Evolutionary conservation across 2,888 invertebrate genomes (phyloP).

Genomic region (Acleris cristana): DNA sequence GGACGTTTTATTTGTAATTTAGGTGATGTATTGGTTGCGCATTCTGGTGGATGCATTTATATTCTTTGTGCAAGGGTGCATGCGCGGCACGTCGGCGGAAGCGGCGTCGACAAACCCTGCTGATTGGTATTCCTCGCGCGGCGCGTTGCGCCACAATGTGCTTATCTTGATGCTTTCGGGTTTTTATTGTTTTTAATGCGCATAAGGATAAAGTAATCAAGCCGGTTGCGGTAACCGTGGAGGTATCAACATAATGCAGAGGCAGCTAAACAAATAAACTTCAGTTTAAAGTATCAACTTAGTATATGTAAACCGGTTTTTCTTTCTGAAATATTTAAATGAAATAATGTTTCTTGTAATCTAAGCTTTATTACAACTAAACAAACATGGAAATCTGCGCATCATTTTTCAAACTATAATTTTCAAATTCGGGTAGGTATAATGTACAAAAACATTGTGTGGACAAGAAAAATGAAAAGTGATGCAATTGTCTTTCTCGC

Average conservation of each 20-base stretch:
- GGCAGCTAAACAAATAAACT: not conserved
- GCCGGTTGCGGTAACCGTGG: constrained; percentile 8
- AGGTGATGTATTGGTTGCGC: constrained; percentile 50
- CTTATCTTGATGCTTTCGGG: constrained; percentile 50
- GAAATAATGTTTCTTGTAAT: too few species aligned
- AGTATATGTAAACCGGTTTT: too few species aligned
- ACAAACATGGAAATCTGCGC: too few species aligned
- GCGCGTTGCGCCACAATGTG: constrained; percentile 62
- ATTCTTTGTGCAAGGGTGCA: constrained; percentile 58
- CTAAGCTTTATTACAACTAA: too few species aligned
- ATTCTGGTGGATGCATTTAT: constrained; percentile 57
- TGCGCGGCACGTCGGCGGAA: constrained; percentile 75
- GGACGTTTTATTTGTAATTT: constrained; percentile 58
- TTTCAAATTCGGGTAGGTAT: too few species aligned
- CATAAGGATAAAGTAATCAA: constrained; percentile 18
- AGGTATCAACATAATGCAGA: not conserved
- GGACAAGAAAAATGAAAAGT: too few species aligned
- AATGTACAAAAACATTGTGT: too few species aligned
- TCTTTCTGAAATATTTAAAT: too few species aligned
- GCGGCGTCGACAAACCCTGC: constrained; percentile 60
- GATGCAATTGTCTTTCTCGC: too few species aligned
- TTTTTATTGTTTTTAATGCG: constrained; percentile 48
- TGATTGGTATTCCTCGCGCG: constrained; percentile 75
- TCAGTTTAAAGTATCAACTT: not conserved
- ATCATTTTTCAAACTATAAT: too few species aligned